These are phyloP conservation scores for Helarctos malayanus DNA, from an alignment of 2,797 vertebrate species.

Conservation along the genomic window DNA sequence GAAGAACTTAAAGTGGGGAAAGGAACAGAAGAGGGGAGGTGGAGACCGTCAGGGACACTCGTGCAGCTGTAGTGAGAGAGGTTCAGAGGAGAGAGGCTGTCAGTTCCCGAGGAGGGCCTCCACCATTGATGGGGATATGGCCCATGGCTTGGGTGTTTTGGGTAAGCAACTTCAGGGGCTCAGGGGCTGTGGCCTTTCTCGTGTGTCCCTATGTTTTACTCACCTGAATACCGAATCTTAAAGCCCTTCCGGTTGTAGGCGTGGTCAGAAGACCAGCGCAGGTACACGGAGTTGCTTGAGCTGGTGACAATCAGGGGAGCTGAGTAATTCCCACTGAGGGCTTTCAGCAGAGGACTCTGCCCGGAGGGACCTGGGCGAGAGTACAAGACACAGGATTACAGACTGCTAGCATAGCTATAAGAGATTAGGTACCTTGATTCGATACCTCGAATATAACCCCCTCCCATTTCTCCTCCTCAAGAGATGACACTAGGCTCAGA, in stretches of 20 bases:
- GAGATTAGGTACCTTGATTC: neutral
- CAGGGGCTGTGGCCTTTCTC: neutral
- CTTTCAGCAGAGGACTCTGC: slow-evolving; percentile 96
- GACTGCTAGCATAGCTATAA: neutral
- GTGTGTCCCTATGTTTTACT: neutral
- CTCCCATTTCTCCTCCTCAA: neutral
- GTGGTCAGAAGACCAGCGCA: slow-evolving; percentile 99
- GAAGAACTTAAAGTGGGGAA: neutral
- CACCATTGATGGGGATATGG: fast-evolving
- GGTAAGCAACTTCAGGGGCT: neutral
- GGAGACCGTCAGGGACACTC: neutral
- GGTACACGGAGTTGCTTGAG: slow-evolving; percentile 95
- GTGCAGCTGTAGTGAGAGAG: neutral
- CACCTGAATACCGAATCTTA: slow-evolving; percentile 97
- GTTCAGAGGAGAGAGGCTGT: neutral
- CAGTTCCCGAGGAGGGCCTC: fast-evolving
- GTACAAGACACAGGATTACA: neutral
- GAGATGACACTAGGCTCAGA: neutral
- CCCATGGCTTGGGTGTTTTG: neutral
- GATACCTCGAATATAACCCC: neutral
- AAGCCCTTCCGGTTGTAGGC: slow-evolving; percentile 98
- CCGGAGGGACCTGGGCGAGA: slow-evolving; percentile 93
- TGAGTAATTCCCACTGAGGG: slow-evolving; percentile 98
- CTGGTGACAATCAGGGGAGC: slow-evolving; percentile 96
- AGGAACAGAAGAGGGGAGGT: neutral